phyloP scores from a whole-genome alignment of 2,797 vertebrate species.

The Cirrhinus mrigala region DNA sequence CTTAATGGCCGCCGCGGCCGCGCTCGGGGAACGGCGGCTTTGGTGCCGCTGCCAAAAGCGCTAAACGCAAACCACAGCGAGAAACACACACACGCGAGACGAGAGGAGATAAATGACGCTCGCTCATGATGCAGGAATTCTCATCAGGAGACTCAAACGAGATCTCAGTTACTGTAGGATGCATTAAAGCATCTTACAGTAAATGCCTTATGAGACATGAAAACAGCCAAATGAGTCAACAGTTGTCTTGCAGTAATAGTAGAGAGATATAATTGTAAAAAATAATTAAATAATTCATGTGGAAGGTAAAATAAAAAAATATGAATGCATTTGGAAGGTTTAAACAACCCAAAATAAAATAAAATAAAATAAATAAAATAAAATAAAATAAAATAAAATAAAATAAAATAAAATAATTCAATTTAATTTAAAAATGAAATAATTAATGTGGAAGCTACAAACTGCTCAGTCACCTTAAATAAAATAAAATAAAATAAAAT shows the following conservation, averaged over 20 bases:
- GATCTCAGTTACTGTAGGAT: not conserved
- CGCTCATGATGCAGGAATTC: not conserved
- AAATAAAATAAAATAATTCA: too few relatives aligned
- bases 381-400: too few relatives aligned
- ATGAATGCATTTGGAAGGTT: too few relatives aligned
- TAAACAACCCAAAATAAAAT: too few relatives aligned
- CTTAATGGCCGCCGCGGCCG: slow-evolving; percentile 73
- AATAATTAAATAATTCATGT: too few relatives aligned
- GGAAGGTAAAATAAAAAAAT: too few relatives aligned
- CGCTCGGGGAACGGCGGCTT: slow-evolving; percentile 71
- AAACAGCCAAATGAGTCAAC: not conserved
- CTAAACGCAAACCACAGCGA: slow-evolving; percentile 60
- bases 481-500: too few relatives aligned
- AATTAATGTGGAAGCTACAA: too few relatives aligned
- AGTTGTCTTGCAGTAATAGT: not conserved
- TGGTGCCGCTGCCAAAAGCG: slow-evolving; percentile 70
- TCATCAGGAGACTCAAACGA: not conserved
- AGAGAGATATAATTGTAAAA: too few relatives aligned
- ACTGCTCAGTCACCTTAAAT: too few relatives aligned
- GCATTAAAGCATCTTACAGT: not conserved
- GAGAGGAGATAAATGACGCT: not conserved
- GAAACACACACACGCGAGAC: slow-evolving; percentile 29
- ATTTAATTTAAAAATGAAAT: too few relatives aligned
- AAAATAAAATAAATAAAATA: too few relatives aligned
- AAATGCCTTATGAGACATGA: not conserved